phyloP scores from a whole-genome alignment of 1,140 invertebrate species.

The Neodiprion virginianus region DNA sequence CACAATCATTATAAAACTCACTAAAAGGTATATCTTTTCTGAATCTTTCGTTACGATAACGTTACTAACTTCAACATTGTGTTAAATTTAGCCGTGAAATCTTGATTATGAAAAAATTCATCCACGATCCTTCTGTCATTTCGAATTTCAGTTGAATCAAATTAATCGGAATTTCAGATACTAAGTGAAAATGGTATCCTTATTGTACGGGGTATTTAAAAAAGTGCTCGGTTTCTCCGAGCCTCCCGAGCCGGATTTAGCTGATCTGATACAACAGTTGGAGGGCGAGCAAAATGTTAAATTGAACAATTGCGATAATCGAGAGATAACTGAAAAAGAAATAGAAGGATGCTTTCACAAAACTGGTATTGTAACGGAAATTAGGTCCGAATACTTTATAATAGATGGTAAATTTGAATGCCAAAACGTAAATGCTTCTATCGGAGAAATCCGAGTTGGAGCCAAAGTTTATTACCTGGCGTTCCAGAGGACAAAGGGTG shows the following conservation, averaged over 20 bases:
- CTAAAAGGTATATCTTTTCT: too few species aligned
- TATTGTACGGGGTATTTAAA: neutral
- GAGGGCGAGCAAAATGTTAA: neutral
- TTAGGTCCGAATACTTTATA: constrained; percentile 36
- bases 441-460: constrained; percentile 37
- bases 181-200: constrained; percentile 40
- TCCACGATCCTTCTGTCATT: neutral
- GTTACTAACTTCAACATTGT: constrained; percentile 1
- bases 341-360: constrained; percentile 43
- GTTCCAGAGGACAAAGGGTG: constrained; percentile 33
- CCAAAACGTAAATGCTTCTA: constrained; percentile 29
- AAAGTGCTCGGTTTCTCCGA: neutral
- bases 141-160: constrained; percentile 20
- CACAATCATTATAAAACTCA: too few species aligned
- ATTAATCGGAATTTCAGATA: constrained; percentile 35
- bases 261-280: neutral
- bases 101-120: neutral
- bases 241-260: neutral
- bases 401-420: constrained; percentile 49
- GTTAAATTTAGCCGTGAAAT: neutral
- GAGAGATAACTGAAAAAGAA: neutral
- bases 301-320: neutral
- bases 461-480: constrained; percentile 46
- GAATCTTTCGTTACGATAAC: neutral
- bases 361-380: constrained; percentile 42